Conservation (phyloP, 1,140 invertebrate species). For the Halyomorpha halys region DNA sequence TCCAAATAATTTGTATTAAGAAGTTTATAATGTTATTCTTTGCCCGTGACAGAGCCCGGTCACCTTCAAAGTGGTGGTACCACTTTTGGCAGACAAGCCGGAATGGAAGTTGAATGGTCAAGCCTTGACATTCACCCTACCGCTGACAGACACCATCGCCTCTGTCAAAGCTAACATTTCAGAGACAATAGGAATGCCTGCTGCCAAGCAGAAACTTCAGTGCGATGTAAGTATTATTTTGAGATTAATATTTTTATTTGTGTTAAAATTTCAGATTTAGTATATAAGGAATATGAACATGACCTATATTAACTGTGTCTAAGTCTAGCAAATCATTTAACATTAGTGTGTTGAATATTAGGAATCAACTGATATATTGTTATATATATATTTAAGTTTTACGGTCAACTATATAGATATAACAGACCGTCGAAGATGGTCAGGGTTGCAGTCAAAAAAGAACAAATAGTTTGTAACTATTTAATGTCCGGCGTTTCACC, state of each 20-base stretch:
- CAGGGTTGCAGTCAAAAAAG: no score
- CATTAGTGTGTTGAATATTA: no score
- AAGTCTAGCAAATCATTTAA: no score
- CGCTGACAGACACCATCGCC: conserved; percentile 68
- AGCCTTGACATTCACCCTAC: conserved; percentile 64
- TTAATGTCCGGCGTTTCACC: no score
- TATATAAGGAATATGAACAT: no score
- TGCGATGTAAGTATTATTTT: conserved; percentile 56
- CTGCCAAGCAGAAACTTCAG: conserved; percentile 92
- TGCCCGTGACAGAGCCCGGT: conserved; percentile 48
- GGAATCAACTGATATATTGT: no score
- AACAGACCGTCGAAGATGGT: no score
- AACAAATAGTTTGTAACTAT: no score
- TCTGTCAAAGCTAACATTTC: conserved; percentile 83
- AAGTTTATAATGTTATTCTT: conserved; percentile 19
- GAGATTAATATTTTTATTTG: background rate
- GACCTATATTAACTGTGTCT: no score
- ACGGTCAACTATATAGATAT: no score
- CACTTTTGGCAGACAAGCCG: conserved; percentile 73
- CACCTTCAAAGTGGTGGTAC: conserved; percentile 66
- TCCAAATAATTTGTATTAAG: background rate
- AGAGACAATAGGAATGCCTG: conserved; percentile 84
- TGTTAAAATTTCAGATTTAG: conserved; percentile 23
- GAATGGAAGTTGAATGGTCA: conserved; percentile 98
- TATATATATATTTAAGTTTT: no score